Evolutionary conservation across 2,888 invertebrate genomes (phyloP).

Genomic region (Ethmia dodecea): DNA sequence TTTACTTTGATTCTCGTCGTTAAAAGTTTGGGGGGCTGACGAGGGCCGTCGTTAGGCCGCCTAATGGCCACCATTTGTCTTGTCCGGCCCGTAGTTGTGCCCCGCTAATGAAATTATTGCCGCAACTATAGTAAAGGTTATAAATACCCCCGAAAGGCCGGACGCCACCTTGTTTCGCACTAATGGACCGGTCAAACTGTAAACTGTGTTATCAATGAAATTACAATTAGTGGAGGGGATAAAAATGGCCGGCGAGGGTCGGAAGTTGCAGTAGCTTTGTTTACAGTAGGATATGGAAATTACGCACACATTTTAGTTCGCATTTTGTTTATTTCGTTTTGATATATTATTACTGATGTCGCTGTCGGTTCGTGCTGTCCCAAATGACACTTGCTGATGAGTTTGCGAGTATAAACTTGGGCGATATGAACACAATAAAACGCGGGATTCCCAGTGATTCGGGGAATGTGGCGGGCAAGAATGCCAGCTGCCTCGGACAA

Average conservation of each 20-base stretch:
- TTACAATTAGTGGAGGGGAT: conserved; percentile 71
- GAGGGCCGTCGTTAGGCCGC: conserved; percentile 72
- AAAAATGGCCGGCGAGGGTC: conserved; percentile 67
- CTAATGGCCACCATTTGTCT: conserved; percentile 79
- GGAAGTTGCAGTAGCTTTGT: conserved; percentile 58
- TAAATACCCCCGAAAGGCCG: conserved; percentile 71
- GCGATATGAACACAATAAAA: conserved; percentile 64
- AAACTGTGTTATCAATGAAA: conserved; percentile 78
- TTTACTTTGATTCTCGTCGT: conserved; percentile 78
- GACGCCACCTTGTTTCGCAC: conserved; percentile 73
- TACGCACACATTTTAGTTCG: neutral
- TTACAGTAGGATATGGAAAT: conserved; percentile 42
- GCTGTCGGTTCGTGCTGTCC: conserved; percentile 16
- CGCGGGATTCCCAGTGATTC: conserved; percentile 51
- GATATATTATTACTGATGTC: conserved; percentile 12
- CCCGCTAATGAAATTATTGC: conserved; percentile 79
- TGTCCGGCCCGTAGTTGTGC: conserved; percentile 75
- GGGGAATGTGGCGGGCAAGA: conserved; percentile 65
- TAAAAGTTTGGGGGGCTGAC: conserved; percentile 73
- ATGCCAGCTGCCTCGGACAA: conserved; percentile 76
- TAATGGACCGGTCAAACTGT: conserved; percentile 78
- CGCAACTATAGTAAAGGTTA: conserved; percentile 76
- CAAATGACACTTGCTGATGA: conserved; percentile 55
- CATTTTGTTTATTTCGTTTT: neutral
- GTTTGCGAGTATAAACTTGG: conserved; percentile 51